Base-by-base conservation (phyloP, 2,888 invertebrate genomes). In the Syritta pipiens region DNA sequence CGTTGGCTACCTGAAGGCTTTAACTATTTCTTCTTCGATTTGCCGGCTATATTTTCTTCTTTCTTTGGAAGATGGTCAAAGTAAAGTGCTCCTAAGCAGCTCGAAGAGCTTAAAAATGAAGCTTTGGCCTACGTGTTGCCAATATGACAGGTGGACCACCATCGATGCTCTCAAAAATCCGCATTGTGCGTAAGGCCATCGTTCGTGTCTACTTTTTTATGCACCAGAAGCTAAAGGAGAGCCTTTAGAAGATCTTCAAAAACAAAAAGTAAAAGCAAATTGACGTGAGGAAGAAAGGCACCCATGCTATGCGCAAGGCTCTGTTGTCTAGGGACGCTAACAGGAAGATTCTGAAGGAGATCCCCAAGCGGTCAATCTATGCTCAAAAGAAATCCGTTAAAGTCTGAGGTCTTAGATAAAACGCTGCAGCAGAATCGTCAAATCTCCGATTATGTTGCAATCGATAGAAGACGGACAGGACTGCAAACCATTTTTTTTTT, bases 81-180 rank as follows among this genome's bases (percentile, higher is more conserved):
- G 97, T 99, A 83, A 99, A 98, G 92, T 97, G 98, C 88, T 96
- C 96, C 22, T 83, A 99, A 99, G 90, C 97, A 98, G 91, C 93
- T 99, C 84, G 97, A 97, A 86, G 99, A 98, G 89, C 92, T 99
- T 74, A 99, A 99, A 90, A 97, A 95, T 72, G 99, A 99, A 90
- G 91, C 77, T 96, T 97, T 44, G 95, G 93, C 86, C 93, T 99
- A 83, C 92, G 99, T 84, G 99, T 98, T 76, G 96, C 98, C 9
- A 98, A 98, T 91, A 98, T 98, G 24, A 99, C 99, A 62, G 99
- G 99, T 81, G 99, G 99, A 86, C 98, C 98, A 77, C 97, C 99
- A 17, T 98, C 98, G 0, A 99, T 99, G 89, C 92, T 99, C 30
- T 97, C 98, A 6, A 99, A 99, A 90, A 99, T 99, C 86, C 96